Conservation (phyloP, 1,140 invertebrate genomes). For the Frieseomelitta varia region DNA sequence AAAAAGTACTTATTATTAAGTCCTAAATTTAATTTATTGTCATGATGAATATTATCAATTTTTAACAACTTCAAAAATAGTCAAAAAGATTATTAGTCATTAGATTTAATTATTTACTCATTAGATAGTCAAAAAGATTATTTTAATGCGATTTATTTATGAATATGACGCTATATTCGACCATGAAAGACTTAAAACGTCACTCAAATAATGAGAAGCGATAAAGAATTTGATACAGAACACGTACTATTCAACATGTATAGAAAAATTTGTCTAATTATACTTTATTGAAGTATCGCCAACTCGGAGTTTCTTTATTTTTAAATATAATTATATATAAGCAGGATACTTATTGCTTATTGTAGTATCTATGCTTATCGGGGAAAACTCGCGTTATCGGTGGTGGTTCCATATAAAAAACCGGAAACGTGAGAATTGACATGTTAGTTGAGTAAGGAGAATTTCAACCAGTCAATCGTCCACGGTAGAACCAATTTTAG, state of each 20-base stretch:
- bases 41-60: neutral
- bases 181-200: no score
- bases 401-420: constrained; percentile 10
- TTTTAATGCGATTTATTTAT: no score
- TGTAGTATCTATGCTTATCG: neutral
- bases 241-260: no score
- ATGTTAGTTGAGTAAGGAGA: neutral
- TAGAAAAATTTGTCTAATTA: constrained; percentile 8
- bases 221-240: no score
- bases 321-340: neutral
- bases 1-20: no score
- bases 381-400: neutral
- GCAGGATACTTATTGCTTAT: neutral
- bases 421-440: neutral
- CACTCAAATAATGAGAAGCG: no score
- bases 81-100: no score
- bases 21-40: neutral
- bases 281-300: neutral
- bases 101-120: no score
- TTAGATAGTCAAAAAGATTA: neutral
- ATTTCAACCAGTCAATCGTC: neutral
- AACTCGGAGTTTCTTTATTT: neutral
- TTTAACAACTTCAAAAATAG: neutral
- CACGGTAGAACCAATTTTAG: neutral
- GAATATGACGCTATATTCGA: no score